Percentiles rank a stretch among this genome's conserved stretches.
These are phyloP conservation scores for Zaprionus tsacasi DNA, from an alignment of 1,140 invertebrate species.

Conservation along the genomic window DNA sequence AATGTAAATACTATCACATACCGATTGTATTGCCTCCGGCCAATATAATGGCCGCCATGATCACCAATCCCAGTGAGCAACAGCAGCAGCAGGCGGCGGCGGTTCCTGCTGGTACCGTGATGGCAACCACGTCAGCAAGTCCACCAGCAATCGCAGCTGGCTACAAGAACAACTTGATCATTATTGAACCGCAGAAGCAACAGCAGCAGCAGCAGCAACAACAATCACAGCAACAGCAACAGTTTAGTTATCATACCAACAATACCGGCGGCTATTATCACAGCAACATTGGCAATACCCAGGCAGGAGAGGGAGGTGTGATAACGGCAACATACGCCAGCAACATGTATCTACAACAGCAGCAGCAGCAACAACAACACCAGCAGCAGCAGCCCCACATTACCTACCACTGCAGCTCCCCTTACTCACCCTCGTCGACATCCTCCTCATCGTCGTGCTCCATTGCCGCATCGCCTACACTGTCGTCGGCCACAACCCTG, in stretches of 20 bases:
- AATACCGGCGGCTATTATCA: conserved; percentile 34
- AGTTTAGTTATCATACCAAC: conserved; percentile 56
- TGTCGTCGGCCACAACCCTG: conserved; percentile 75
- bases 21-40: conserved; percentile 92
- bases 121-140: conserved; percentile 53
- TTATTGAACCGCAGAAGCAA: conserved; percentile 77
- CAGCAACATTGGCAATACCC: conserved; percentile 44
- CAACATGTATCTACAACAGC: conserved; percentile 66
- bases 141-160: conserved; percentile 47
- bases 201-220: conserved; percentile 51
- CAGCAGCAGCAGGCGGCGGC: conserved; percentile 63
- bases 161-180: conserved; percentile 74
- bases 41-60: conserved; percentile 83
- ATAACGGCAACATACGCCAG: conserved; percentile 46
- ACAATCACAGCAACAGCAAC: conserved; percentile 31
- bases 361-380: conserved; percentile 35
- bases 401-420: conserved; percentile 76
- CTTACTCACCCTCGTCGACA: conserved; percentile 78
- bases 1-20: conserved; percentile 98
- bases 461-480: conserved; percentile 78
- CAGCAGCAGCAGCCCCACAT: conserved; percentile 66
- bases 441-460: conserved; percentile 83
- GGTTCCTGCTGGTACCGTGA: conserved; percentile 28
- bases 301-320: conserved; percentile 48
- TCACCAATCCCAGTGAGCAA: conserved; percentile 71